Evolutionary conservation across 2,888 invertebrate genomes (phyloP).

Genomic region (Machimus rusticus): DNA sequence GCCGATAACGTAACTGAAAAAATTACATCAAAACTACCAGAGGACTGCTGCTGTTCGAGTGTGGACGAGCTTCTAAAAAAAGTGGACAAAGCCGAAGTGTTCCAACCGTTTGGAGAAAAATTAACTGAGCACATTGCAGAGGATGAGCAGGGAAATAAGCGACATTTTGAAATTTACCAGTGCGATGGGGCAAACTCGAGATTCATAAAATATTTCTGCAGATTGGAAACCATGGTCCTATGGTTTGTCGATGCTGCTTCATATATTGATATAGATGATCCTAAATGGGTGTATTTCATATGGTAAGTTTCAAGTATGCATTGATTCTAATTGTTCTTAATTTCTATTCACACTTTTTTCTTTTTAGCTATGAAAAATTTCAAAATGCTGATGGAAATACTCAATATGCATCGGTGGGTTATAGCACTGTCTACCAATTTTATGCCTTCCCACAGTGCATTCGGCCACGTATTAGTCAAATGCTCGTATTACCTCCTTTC

Average conservation of each 20-base stretch:
- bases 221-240: conserved; percentile 88
- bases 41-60: conserved; percentile 73
- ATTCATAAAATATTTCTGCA: conserved; percentile 80
- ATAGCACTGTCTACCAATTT: conserved; percentile 91
- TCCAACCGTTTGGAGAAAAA: conserved; percentile 78
- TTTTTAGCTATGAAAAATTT: conserved; percentile 75
- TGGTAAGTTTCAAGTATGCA: conserved; percentile 67
- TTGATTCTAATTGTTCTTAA: neutral
- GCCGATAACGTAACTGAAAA: conserved; percentile 79
- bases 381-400: conserved; percentile 67
- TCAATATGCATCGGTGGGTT: conserved; percentile 83
- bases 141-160: conserved; percentile 51
- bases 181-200: conserved; percentile 74
- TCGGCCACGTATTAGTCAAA: conserved; percentile 91
- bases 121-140: conserved; percentile 68
- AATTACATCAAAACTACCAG: conserved; percentile 73
- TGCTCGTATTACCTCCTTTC: conserved; percentile 91
- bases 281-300: conserved; percentile 88
- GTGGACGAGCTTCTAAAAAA: conserved; percentile 75
- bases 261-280: conserved; percentile 91
- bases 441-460: conserved; percentile 89
- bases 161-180: conserved; percentile 81
- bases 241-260: conserved; percentile 98
- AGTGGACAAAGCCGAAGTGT: conserved; percentile 76
- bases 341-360: neutral